These are phyloP conservation scores for Hirtodrosophila trivittata DNA, from an alignment of 2,888 invertebrate genomes.

Conservation along the genomic window DNA sequence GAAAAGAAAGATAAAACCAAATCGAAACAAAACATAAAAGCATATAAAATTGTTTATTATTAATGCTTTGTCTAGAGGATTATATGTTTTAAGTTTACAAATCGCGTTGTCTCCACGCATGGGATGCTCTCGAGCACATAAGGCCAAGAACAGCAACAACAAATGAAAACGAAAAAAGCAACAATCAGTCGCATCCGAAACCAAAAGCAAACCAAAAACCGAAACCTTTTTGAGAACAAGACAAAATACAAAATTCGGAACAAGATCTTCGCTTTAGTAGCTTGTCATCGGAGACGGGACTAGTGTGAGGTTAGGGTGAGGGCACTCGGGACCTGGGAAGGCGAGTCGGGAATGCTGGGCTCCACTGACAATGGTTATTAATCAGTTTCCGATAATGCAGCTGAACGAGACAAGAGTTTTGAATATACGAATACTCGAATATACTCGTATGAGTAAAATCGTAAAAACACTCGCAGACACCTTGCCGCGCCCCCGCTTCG, in stretches of 20 bases:
- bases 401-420: constrained; percentile 70
- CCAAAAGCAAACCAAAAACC: constrained; percentile 47
- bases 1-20: constrained; percentile 1
- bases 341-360: constrained; percentile 43
- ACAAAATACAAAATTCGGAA: constrained; percentile 66
- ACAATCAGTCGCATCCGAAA: constrained; percentile 42
- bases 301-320: constrained; percentile 9
- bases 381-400: constrained; percentile 82
- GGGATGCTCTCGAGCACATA: constrained; percentile 29
- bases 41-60: constrained; percentile 35
- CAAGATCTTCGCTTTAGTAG: constrained; percentile 64
- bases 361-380: constrained; percentile 81
- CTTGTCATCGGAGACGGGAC: constrained; percentile 36
- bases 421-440: constrained; percentile 37
- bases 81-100: constrained; percentile 76
- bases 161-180: constrained; percentile 47
- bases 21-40: constrained; percentile 17
- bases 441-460: too few relatives aligned
- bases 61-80: constrained; percentile 78
- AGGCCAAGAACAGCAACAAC: constrained; percentile 10
- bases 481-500: constrained; percentile 38
- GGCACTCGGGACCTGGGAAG: constrained; percentile 26
- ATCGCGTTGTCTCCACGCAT: constrained; percentile 70
- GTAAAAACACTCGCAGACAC: constrained; percentile 45
- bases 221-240: constrained; percentile 52